Conservation (phyloP, 2,888 invertebrate genomes). For the Dasysyrphus tricinctus region DNA sequence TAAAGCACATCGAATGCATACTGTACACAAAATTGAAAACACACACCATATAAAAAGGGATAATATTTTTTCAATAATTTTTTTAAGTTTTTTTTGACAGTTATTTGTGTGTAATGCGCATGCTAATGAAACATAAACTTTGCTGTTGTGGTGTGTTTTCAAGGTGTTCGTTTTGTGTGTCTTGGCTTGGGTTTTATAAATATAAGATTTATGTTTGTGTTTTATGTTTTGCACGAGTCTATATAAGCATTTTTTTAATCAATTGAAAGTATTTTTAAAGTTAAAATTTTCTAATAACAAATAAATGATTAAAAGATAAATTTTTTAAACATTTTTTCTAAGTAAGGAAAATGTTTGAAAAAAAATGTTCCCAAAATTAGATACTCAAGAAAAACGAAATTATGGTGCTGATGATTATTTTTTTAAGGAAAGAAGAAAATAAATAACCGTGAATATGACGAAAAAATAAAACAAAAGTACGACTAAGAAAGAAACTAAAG, state of each 20-base stretch:
- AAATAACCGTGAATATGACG: conserved; percentile 28
- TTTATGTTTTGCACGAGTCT: conserved; percentile 2
- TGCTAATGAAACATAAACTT: conserved; percentile 61
- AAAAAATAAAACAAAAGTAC: conserved; percentile 39
- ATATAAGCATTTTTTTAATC: conserved; percentile 60
- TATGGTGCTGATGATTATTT: conserved; percentile 14
- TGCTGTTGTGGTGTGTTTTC: conserved; percentile 13
- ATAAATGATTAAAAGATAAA: conserved; percentile 37
- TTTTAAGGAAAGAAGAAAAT: conserved; percentile 29
- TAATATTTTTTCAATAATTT: conserved; percentile 12
- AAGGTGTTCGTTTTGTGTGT: conserved; percentile 33
- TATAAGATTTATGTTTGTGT: not conserved
- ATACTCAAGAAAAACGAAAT: conserved; percentile 12
- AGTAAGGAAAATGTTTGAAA: conserved; percentile 20
- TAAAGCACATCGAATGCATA: conserved; percentile 53
- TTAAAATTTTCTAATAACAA: conserved; percentile 15
- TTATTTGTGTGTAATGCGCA: conserved; percentile 17
- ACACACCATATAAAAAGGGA: conserved; percentile 4
- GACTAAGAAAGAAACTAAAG: conserved; percentile 36
- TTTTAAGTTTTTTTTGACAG: not conserved
- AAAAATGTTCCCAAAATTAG: conserved; percentile 13
- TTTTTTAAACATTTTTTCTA: conserved; percentile 29
- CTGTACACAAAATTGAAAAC: conserved; percentile 4
- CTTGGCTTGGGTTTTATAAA: conserved; percentile 71
- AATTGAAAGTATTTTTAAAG: conserved; percentile 26